phyloP scores from a whole-genome alignment of 2,888 invertebrate genomes.

The Nomada fabriciana region DNA sequence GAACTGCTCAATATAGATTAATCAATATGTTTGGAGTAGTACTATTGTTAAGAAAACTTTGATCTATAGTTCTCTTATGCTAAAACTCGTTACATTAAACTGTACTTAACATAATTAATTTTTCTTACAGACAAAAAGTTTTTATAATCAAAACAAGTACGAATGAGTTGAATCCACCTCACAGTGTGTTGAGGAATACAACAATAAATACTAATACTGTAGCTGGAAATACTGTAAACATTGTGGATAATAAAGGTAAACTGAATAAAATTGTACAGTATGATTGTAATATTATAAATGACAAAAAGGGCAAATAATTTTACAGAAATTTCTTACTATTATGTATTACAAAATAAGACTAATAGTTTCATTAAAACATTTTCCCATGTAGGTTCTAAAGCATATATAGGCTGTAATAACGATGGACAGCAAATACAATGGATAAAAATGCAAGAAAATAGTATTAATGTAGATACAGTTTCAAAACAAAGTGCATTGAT shows the following conservation, averaged over 20 bases:
- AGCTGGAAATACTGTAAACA: constrained; percentile 72
- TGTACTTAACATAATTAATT: background rate
- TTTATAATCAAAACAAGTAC: constrained; percentile 82
- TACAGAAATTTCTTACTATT: background rate
- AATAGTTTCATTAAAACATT: background rate
- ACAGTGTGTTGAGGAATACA: constrained; percentile 69
- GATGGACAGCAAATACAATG: constrained; percentile 78
- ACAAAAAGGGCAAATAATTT: background rate
- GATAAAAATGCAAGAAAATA: constrained; percentile 78
- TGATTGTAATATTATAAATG: background rate
- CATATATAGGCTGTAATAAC: constrained; percentile 60
- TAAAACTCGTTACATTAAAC: background rate
- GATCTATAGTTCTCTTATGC: background rate
- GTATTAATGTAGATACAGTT: constrained; percentile 72
- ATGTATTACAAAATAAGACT: background rate
- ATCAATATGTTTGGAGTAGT: background rate
- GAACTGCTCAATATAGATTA: no score
- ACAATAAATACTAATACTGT: constrained; percentile 71
- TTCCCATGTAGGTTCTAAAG: constrained; percentile 61
- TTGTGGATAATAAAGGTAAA: constrained; percentile 75
- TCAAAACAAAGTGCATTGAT: constrained; percentile 73
- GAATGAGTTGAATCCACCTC: constrained; percentile 70
- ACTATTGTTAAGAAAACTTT: constrained; percentile 1
- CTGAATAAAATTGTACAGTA: background rate
- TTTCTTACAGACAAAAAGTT: constrained; percentile 79